Evolutionary conservation across 2,888 invertebrate species (phyloP), one percentile per base, ranked within the genome.

Genomic region (Aphelenchoides bicaudatus): DNA sequence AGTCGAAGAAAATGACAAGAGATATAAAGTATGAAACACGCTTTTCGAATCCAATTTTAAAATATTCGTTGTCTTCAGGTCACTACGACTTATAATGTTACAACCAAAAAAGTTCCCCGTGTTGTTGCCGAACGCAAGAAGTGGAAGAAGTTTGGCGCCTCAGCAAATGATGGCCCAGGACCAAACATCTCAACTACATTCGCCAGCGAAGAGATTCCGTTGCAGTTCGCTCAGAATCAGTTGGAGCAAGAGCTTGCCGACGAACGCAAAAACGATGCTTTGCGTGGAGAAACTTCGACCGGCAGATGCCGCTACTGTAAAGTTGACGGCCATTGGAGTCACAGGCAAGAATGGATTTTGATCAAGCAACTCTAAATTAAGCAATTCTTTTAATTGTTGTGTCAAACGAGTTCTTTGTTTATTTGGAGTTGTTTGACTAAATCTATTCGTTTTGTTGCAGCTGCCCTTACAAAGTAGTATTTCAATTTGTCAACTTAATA

Each of bases 141-240:
- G 46, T 94, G 91, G 91, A 85, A 87, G 52, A 98, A 98, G 82
- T 98, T 92, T 83, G 98, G 98, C 8, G 88, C 88, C 70, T 91
- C 91, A 0, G 85, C 85, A 10, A 85, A 84, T 78, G 96, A 98
- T 79, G 89, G 91, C 72, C 89, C 92, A n/a, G 94, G 96, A 0
- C 96, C 96, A 0, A 92, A 96, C 81, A 19, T 74, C 10, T 88
- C 93, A n/a, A 96, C 93, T 3, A 98, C 96, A 1, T 89, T 91
- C 76, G 89, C 90, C 1, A 88, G 89, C 62, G 96, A 96, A 83
- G 93, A 93, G 83, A 90, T 96, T 5, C 88, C 86, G 75, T 91
- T 98, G 90, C 91, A 81, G 75, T 84, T 82, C 69, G 79, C 81
- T 1, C 73, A 71, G 27, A 78, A 70, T 53, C 68, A 72, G n/a